Evolutionary conservation across 2,888 invertebrate species (phyloP), one percentile per base, ranked within the genome.

Genomic region (Zhuqinia jingwanae): DNA sequence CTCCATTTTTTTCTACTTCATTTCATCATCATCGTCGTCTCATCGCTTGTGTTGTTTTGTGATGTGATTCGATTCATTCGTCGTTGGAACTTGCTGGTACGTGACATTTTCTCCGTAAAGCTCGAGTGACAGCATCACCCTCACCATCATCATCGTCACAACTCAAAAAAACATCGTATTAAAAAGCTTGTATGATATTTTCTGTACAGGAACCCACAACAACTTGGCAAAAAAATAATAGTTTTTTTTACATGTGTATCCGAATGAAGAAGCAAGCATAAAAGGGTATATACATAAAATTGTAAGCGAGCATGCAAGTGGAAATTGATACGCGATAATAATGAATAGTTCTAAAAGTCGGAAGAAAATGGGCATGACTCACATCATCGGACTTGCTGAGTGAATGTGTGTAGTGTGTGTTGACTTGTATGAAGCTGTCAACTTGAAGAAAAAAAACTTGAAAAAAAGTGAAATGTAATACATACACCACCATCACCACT

Each of bases 51-150:
- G 36, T 36, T 36, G 25, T 30, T 27, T 17, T 30, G n/a, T n/a
- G n/a, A n/a, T n/a, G n/a, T n/a, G n/a, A n/a, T n/a, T n/a, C n/a
- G 25, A 42, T 17, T 30, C 63, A 77, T 6, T 36, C 3, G 36
- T 60, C 58, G 27, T 36, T 42, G 45, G 36, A n/a, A n/a, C n/a
- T 15, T n/a, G 50, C 15, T 25, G 53, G 53, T 68, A 79, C 53
- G 68, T 79, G 79, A 79, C 79, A 79, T 79, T 79, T 79, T 68
- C 53, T 36, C 20, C 47, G n/a, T 27, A 53, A 68, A 36, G 6
- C 53, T 79, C 47, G 25, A 78, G 79, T 79, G 79, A 79, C 79
- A 78, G 45, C 36, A 27, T n/a, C n/a, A n/a, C n/a, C n/a, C n/a
- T n/a, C n/a, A n/a, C n/a, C n/a, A n/a, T n/a, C n/a, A n/a, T n/a